Evolutionary conservation across 1,140 invertebrate genomes (phyloP).

Genomic region (Tribolium castaneum): DNA sequence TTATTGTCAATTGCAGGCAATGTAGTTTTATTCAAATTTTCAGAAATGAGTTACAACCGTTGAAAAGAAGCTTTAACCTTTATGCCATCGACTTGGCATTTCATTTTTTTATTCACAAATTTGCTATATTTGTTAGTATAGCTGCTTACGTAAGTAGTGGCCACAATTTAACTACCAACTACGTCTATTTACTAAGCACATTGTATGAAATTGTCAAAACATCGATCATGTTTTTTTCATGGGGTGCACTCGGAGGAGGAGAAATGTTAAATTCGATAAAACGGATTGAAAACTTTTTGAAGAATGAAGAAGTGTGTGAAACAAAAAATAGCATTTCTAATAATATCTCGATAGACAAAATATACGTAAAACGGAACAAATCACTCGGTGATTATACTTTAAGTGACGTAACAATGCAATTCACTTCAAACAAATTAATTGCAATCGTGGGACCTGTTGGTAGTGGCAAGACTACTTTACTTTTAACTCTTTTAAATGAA

Average conservation of each 20-base stretch:
- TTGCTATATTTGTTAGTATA: slow-evolving; percentile 82
- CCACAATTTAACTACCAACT: slow-evolving; percentile 75
- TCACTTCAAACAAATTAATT: slow-evolving; percentile 73
- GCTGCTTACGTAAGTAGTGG: slow-evolving; percentile 78
- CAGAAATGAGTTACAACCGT: slow-evolving; percentile 58
- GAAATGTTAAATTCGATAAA: slow-evolving; percentile 76
- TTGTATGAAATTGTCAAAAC: slow-evolving; percentile 78
- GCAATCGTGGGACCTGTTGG: slow-evolving; percentile 82
- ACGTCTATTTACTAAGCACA: slow-evolving; percentile 79
- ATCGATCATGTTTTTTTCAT: slow-evolving; percentile 79
- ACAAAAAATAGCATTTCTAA: neutral
- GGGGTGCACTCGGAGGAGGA: slow-evolving; percentile 69
- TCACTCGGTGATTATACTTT: slow-evolving; percentile 62
- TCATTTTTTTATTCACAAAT: slow-evolving; percentile 77
- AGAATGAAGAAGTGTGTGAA: slow-evolving; percentile 46
- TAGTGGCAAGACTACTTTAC: slow-evolving; percentile 83
- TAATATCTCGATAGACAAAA: neutral
- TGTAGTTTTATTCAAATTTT: slow-evolving; percentile 37
- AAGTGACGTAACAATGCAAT: slow-evolving; percentile 71
- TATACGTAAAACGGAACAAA: slow-evolving; percentile 57
- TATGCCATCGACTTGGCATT: slow-evolving; percentile 78
- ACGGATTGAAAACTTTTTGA: slow-evolving; percentile 73
- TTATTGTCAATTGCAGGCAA: neutral
- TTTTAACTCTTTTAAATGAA: slow-evolving; percentile 84
- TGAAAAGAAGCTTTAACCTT: slow-evolving; percentile 66